Conservation (phyloP, 2,797 vertebrate species). For the Craterocephalus amniculus region DNA sequence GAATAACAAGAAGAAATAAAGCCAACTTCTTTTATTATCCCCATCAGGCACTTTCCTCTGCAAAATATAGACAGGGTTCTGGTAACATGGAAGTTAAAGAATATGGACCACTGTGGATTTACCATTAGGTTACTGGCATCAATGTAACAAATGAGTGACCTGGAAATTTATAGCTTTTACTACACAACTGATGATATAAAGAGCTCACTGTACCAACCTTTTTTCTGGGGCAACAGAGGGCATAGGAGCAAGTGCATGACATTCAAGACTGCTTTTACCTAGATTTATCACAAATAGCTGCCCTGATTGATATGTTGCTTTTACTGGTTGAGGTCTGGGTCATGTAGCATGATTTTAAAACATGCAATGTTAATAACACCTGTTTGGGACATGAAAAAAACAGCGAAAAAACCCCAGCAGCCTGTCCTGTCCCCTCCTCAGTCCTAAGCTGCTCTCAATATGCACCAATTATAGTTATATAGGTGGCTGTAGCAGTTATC, state of each 20-base stretch:
- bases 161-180: slow-evolving; percentile 57
- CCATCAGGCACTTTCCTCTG: not conserved
- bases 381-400: not conserved
- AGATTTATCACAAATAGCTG: not conserved
- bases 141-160: slow-evolving; percentile 42
- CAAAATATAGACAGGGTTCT: slow-evolving; percentile 24
- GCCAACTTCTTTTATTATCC: too few species aligned
- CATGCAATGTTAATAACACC: not conserved
- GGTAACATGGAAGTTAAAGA: slow-evolving; percentile 2
- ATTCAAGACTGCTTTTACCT: not conserved
- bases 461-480: too few species aligned
- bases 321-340: not conserved
- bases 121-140: slow-evolving; percentile 35
- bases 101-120: slow-evolving; percentile 19
- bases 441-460: too few species aligned
- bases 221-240: not conserved
- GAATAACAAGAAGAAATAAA: too few species aligned
- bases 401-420: not conserved
- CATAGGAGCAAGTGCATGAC: not conserved
- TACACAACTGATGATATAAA: slow-evolving; percentile 63
- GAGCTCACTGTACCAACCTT: slow-evolving; percentile 19
- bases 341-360: not conserved
- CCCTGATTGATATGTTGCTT: not conserved
- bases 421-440: not conserved
- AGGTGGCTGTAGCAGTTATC: not conserved